Evolutionary conservation across 2,113 vertebrate species (phyloP).

Genomic region (Cercopithecus mona): DNA sequence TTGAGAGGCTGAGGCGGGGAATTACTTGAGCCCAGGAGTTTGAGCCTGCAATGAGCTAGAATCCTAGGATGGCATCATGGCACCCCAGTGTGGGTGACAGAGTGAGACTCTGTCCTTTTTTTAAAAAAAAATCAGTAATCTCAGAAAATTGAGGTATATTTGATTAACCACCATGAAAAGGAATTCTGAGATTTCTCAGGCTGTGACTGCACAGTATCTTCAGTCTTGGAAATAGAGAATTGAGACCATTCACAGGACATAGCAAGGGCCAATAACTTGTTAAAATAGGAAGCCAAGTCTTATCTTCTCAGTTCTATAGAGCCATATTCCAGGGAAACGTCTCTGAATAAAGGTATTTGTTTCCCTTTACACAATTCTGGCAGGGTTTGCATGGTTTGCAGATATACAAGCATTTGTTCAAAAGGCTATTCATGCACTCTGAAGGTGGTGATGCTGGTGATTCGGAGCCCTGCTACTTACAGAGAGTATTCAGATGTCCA

Average conservation of each 20-base stretch:
- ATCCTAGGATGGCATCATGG: too few relatives aligned
- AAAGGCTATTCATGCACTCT: background rate
- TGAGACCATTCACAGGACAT: background rate
- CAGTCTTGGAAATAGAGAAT: background rate
- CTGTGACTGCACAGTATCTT: background rate
- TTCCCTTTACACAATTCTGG: background rate
- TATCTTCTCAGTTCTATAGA: background rate
- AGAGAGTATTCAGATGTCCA: background rate
- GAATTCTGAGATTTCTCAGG: slow-evolving; percentile 25
- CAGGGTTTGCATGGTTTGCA: slow-evolving; percentile 17
- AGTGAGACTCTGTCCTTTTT: too few relatives aligned
- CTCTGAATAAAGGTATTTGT: background rate
- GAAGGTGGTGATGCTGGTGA: background rate
- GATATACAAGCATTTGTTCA: slow-evolving; percentile 16
- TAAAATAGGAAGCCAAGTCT: background rate
- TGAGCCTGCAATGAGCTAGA: too few relatives aligned
- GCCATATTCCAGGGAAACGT: background rate
- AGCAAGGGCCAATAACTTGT: background rate
- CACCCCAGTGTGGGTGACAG: too few relatives aligned
- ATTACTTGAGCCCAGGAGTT: too few relatives aligned
- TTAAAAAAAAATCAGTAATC: background rate
- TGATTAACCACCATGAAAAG: background rate
- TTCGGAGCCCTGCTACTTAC: slow-evolving; percentile 1
- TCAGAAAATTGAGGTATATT: background rate
- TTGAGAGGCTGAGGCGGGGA: too few relatives aligned